These are phyloP conservation scores for Esox niger DNA, from an alignment of 2,113 vertebrate genomes.

Conservation along the genomic window DNA sequence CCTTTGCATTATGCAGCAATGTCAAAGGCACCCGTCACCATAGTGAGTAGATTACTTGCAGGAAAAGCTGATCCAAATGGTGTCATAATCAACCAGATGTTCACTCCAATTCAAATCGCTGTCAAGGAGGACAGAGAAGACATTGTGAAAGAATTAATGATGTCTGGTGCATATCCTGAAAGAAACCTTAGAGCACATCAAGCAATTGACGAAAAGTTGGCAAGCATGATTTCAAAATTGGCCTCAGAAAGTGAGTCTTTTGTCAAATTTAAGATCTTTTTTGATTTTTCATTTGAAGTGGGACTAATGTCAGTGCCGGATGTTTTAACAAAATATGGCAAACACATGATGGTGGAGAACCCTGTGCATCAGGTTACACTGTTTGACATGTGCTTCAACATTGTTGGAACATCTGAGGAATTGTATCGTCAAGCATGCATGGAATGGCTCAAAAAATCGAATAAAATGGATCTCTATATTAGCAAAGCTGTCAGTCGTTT, in stretches of 20 bases:
- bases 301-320: rapidly evolving
- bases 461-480: slow-evolving; percentile 31
- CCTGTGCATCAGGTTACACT: slow-evolving; percentile 16
- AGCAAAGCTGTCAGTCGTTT: slow-evolving; percentile 26
- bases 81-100: too few relatives aligned
- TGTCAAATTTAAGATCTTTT: neutral
- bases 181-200: neutral
- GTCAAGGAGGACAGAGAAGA: slow-evolving; percentile 30
- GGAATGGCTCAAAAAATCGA: slow-evolving; percentile 47
- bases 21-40: neutral
- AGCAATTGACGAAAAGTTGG: slow-evolving; percentile 28
- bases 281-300: neutral
- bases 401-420: rapidly evolving
- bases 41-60: slow-evolving; percentile 39
- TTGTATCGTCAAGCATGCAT: slow-evolving; percentile 35
- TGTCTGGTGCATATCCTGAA: slow-evolving; percentile 28
- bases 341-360: slow-evolving; percentile 45
- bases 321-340: slow-evolving; percentile 7
- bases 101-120: slow-evolving; percentile 41
- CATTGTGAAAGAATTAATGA: slow-evolving; percentile 35
- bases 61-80: slow-evolving; percentile 32
- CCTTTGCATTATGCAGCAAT: slow-evolving; percentile 46
- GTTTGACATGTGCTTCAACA: slow-evolving; percentile 33
- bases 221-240: slow-evolving; percentile 14
- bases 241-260: neutral